phyloP scores from a whole-genome alignment of 2,797 vertebrate genomes.

The Masticophis lateralis region DNA sequence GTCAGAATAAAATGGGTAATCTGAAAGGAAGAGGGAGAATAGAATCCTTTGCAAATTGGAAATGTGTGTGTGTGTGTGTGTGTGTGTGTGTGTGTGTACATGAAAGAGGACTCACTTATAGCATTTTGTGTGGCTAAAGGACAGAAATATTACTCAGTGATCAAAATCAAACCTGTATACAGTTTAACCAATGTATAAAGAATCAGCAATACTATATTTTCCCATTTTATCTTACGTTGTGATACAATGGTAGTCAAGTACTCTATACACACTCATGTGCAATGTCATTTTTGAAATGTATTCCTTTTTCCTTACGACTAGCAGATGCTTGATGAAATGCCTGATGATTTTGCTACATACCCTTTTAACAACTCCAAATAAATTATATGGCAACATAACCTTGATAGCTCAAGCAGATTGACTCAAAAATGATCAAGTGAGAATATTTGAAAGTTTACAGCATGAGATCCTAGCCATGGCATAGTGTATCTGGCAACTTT shows the following conservation, averaged over 20 bases:
- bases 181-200: not conserved
- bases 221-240: not conserved
- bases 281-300: slow-evolving; percentile 20
- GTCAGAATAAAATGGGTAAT: not conserved
- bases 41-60: not conserved
- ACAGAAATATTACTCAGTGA: not conserved
- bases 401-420: slow-evolving; percentile 1
- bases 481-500: not conserved
- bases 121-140: not conserved
- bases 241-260: not conserved
- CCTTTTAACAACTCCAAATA: slow-evolving; percentile 27
- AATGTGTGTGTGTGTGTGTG: no score
- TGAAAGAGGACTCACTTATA: not conserved
- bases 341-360: slow-evolving; percentile 15
- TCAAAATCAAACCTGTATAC: not conserved
- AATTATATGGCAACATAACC: not conserved
- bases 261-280: not conserved
- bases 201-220: not conserved
- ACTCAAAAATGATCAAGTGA: slow-evolving; percentile 1
- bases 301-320: slow-evolving; percentile 16
- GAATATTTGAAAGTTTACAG: not conserved
- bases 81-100: no score
- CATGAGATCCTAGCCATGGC: not conserved
- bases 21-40: not conserved
- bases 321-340: slow-evolving; percentile 34